Base-by-base conservation (phyloP, 2,113 vertebrate genomes). In the Syrrhaptes paradoxus region DNA sequence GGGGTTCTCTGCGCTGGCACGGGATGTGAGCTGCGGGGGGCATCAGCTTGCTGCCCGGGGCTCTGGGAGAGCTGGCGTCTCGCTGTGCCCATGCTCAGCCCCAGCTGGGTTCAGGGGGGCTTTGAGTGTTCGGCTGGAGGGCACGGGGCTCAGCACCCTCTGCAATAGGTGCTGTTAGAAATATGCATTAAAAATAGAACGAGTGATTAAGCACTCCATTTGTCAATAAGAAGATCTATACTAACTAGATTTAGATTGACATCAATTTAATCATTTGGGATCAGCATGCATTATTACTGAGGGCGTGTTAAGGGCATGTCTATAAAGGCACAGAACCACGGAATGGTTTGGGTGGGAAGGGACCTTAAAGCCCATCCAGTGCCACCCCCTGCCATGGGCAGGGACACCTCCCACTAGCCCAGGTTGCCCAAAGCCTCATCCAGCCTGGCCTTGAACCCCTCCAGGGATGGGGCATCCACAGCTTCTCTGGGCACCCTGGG, bases 1-100 rank as follows among this genome's bases (percentile, higher is more conserved):
- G 26, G 9, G 21, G 8, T 2, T 7, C 65, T 25, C 18, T 14
- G 31, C 6, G 1, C 24, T 13, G 18, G 43, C 0, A 1, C 1
- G 48, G 36, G 81, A 31, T 1, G 3, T 10, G 48, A 26, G 81
- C 48, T 26, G 58, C 26, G 2, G 6, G 32, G 48, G 22, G 14
- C 70, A 74, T 11, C 4, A 4, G 20, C 36, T 15, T 8, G 38
- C 17, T 43, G 75, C 25, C 48, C 9, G 32, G 25, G 26, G 36
- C 48, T 34, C 38, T 3, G 2, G 48, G 57, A 45, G 8, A 32
- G 26, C 2, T 0, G 17, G 17, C 4, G 1, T 6, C 49, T 21
- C 4, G 1, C 67, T 34, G 46, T 4, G 4, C 31, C 55, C 57
- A 5, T 3, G 7, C 34, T 59, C 62, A 20, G 52, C 25, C 31